Percentiles rank a stretch among this genome's conserved stretches.
These are phyloP conservation scores for Dermatemys mawii DNA, from an alignment of 2,113 vertebrate species.

Conservation along the genomic window DNA sequence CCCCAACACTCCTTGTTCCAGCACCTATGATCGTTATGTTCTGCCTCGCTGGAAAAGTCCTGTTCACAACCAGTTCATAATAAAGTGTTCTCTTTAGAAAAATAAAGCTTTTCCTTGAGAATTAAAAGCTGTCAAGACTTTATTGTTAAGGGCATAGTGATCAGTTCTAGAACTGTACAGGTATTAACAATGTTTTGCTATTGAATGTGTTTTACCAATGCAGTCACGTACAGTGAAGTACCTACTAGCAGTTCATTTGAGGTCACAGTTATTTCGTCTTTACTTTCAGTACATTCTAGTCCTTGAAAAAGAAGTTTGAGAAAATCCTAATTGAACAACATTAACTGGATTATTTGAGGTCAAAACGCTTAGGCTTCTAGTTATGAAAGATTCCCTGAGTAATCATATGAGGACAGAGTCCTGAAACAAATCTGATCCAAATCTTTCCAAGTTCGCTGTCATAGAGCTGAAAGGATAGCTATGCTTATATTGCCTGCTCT, in stretches of 20 bases:
- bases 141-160: background rate
- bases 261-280: background rate
- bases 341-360: background rate
- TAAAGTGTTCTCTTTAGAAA: background rate
- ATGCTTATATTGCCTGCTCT: background rate
- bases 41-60: rapidly evolving
- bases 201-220: background rate
- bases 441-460: background rate
- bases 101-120: background rate
- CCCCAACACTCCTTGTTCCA: too few relatives aligned
- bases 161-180: background rate
- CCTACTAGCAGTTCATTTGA: background rate
- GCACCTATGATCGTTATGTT: background rate
- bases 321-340: background rate
- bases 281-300: background rate
- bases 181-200: background rate
- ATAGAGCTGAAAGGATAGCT: background rate
- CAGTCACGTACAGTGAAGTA: background rate
- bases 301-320: background rate
- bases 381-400: background rate
- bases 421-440: background rate
- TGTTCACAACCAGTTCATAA: background rate
- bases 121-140: background rate
- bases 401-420: background rate
- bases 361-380: background rate